These are phyloP conservation scores for Apogon hyalosoma DNA, from an alignment of 2,797 vertebrate genomes.

Conservation along the genomic window DNA sequence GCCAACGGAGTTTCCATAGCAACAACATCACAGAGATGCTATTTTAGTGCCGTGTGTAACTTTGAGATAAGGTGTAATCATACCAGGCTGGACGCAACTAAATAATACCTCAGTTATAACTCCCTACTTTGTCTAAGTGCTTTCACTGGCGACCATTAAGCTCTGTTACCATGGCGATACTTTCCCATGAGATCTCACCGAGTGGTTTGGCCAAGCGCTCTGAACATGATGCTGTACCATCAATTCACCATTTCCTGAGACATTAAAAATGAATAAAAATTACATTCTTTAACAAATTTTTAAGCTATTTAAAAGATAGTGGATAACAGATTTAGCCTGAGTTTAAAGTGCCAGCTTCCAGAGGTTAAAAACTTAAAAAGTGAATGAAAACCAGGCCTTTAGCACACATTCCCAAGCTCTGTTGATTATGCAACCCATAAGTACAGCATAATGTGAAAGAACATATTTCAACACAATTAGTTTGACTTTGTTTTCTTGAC, in stretches of 20 bases:
- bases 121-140: slow-evolving; percentile 80
- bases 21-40: slow-evolving; percentile 76
- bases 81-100: slow-evolving; percentile 67
- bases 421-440: slow-evolving; percentile 3
- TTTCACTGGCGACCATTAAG: slow-evolving; percentile 73
- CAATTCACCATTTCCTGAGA: slow-evolving; percentile 48
- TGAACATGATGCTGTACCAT: slow-evolving; percentile 53
- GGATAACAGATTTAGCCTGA: not conserved
- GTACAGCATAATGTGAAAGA: not conserved
- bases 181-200: slow-evolving; percentile 64
- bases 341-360: slow-evolving; percentile 4
- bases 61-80: slow-evolving; percentile 78
- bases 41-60: slow-evolving; percentile 76
- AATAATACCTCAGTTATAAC: slow-evolving; percentile 76
- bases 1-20: slow-evolving; percentile 71
- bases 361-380: slow-evolving; percentile 5
- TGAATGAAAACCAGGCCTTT: not conserved
- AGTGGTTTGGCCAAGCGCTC: slow-evolving; percentile 52
- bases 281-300: slow-evolving; percentile 7
- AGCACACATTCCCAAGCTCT: not conserved
- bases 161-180: slow-evolving; percentile 76
- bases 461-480: slow-evolving; percentile 1
- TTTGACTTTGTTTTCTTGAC: not conserved
- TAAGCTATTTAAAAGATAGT: not conserved
- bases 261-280: slow-evolving; percentile 29